Evolutionary conservation across 2,797 vertebrate genomes (phyloP), one percentile per base, ranked within the genome.

Genomic region (Peromyscus melanophrys): DNA sequence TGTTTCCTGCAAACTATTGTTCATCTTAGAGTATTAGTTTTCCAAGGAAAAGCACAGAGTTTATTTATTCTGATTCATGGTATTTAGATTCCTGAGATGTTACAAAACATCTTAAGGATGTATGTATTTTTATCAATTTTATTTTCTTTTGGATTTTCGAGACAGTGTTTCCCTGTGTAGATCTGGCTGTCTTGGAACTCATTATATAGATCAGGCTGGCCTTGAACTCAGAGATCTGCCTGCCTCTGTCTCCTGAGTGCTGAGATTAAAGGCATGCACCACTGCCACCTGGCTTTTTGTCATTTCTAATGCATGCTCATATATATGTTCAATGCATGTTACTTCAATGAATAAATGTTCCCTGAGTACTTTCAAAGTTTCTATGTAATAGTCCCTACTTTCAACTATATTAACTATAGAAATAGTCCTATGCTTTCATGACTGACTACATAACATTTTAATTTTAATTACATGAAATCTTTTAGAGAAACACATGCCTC

Each of bases 41-140:
- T 88, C 23, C 37, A 67, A 96, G 19, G 40, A 92, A 77, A 88
- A 46, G 34, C 57, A 19, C 46, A 81, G 52, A 73, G 71, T 90
- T 88, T 34, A 31, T 75, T 85, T 95, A 19, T 88, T 96, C n/a
- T 95, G 27, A 43, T 75, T 90, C 46, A 14, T 29, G 93, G 43
- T 61, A 8, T 43, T 92, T 84, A 31, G n/a, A 73, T 37, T 92
- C 57, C 73, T 76, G 16, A 75, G 6, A 55, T 76, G 43, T 65
- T 86, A 75, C 80, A 84, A 90, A 95, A 69, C 1, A 80, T 19
- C 65, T 87, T 7, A 40, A n/a, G 5, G 37, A 23, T 52, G 40
- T 91, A 80, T 77, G 6, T 11, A 23, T 13, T 92, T 95, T 92
- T 93, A 12, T 80, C 27, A 34, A 55, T 21, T 55, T 13, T 93